phyloP scores from a whole-genome alignment of 2,797 vertebrate species.

The Clarias fuscus region DNA sequence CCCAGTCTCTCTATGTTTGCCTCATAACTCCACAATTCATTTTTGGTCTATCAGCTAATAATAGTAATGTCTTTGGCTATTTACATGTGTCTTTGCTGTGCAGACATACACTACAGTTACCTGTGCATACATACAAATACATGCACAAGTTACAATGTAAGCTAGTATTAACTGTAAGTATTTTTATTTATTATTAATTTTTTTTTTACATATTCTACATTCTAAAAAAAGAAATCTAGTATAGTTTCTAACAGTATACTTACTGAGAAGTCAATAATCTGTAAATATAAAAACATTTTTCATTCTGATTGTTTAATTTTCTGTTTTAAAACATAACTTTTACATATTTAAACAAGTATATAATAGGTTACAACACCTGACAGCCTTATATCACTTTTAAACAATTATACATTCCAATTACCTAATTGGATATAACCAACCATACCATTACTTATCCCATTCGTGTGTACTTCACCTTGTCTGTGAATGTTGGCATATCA shows the following conservation, averaged over 20 bases:
- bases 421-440: not conserved
- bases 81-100: not conserved
- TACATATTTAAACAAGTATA: not conserved
- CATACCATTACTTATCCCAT: not conserved
- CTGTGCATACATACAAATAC: not conserved
- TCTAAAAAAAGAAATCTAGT: no score
- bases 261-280: not conserved
- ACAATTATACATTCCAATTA: not conserved
- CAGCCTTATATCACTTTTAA: not conserved
- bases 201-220: no score
- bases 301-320: not conserved
- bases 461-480: no score
- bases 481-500: not conserved
- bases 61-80: not conserved
- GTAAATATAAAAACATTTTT: not conserved
- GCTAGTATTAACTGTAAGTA: not conserved
- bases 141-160: not conserved
- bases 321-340: not conserved
- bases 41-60: not conserved
- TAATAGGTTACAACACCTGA: not conserved
- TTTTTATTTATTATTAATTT: not conserved
- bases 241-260: not conserved
- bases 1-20: not conserved
- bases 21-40: not conserved
- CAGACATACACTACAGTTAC: not conserved